Conservation (phyloP, 2,113 vertebrate species). For the Salvelinus namaycush region DNA sequence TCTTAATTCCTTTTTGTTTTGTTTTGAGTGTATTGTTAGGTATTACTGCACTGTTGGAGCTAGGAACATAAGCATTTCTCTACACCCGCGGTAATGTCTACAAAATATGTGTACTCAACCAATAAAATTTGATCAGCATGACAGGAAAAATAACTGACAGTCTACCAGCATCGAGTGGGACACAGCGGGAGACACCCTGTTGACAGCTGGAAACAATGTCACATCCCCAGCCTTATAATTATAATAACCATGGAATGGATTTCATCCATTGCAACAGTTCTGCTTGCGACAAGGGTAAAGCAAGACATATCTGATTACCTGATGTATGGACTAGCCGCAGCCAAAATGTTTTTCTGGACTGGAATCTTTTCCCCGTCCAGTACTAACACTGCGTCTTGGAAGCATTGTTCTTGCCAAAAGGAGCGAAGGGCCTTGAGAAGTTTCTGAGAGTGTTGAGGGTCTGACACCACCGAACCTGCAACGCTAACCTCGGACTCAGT, state of each 20-base stretch:
- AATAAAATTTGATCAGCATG: background rate
- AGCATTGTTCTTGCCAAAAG: constrained; percentile 89
- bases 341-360: constrained; percentile 94
- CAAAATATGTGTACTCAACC: too few species aligned
- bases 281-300: too few species aligned
- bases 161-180: background rate
- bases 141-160: background rate
- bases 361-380: constrained; percentile 92
- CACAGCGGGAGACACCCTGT: constrained; percentile 19
- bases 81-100: too few species aligned
- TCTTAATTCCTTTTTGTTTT: too few species aligned
- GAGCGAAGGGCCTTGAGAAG: constrained; percentile 85
- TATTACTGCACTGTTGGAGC: too few species aligned
- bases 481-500: constrained; percentile 31
- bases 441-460: constrained; percentile 91
- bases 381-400: constrained; percentile 92
- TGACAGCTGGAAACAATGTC: background rate
- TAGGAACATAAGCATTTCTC: too few species aligned
- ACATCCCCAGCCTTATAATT: background rate
- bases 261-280: too few species aligned
- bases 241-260: too few species aligned
- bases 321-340: constrained; percentile 93
- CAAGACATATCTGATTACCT: constrained; percentile 69
- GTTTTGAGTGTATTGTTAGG: too few species aligned
- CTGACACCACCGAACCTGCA: constrained; percentile 77